Evolutionary conservation across 2,797 vertebrate genomes (phyloP).

Genomic region (Hypotaenidia okinawae): DNA sequence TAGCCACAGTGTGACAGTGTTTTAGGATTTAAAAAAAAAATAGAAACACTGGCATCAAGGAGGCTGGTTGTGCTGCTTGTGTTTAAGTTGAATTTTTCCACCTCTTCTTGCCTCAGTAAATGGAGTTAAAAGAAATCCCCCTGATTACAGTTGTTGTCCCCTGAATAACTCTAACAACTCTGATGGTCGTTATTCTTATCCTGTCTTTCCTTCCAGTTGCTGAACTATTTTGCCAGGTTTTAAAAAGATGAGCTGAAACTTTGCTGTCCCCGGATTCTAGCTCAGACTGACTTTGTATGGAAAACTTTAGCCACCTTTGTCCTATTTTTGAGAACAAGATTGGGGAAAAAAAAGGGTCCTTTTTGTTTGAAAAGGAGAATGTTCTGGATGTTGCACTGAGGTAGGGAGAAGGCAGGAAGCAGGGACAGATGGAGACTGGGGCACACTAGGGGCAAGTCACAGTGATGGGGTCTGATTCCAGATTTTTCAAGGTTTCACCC

Average conservation of each 20-base stretch:
- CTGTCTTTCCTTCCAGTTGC: background rate
- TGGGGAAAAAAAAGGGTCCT: background rate
- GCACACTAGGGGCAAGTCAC: background rate
- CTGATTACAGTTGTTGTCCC: background rate
- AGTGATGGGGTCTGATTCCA: background rate
- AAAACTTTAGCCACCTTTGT: background rate
- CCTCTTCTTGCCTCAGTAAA: background rate
- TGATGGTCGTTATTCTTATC: background rate
- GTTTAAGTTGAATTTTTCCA: background rate
- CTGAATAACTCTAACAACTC: background rate
- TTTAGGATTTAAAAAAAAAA: background rate
- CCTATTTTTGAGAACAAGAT: background rate
- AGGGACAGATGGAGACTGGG: background rate
- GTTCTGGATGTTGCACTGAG: background rate
- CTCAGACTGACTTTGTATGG: background rate
- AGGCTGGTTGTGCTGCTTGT: background rate
- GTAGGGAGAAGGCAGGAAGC: background rate
- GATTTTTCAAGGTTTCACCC: too few relatives aligned
- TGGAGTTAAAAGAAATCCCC: background rate
- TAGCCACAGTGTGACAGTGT: fast-evolving
- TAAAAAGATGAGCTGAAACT: background rate
- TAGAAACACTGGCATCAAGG: background rate
- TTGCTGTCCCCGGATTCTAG: background rate
- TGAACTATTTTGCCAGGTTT: background rate
- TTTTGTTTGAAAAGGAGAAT: background rate